Evolutionary conservation across 2,888 invertebrate genomes (phyloP).

Genomic region (Noctua janthina): DNA sequence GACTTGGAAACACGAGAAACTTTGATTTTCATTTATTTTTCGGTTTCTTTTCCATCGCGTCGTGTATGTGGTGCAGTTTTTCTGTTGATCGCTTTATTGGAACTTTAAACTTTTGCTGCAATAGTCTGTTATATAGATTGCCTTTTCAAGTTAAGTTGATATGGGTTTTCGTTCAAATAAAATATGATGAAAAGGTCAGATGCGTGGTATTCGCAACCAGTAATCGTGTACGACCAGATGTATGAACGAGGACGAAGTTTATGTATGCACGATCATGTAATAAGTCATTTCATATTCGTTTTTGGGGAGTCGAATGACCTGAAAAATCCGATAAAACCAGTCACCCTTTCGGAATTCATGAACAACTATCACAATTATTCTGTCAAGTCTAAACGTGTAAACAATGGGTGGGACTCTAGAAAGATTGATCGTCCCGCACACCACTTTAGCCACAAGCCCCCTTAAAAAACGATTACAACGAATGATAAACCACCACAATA

Average conservation of each 20-base stretch:
- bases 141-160: neutral
- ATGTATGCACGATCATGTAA: neutral
- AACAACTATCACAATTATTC: neutral
- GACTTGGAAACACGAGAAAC: conserved; percentile 38
- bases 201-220: neutral
- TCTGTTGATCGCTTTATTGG: conserved; percentile 9
- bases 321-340: neutral
- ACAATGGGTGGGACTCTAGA: neutral
- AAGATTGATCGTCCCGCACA: conserved; percentile 28
- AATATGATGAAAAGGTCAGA: neutral
- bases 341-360: neutral
- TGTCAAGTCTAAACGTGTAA: neutral
- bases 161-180: neutral
- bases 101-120: neutral
- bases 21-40: conserved; percentile 45
- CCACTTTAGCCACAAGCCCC: neutral
- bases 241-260: neutral
- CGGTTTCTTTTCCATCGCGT: conserved; percentile 17
- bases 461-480: conserved; percentile 31
- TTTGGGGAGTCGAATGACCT: neutral
- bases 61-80: neutral
- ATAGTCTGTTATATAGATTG: neutral
- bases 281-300: neutral
- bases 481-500: conserved; percentile 32
- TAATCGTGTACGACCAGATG: neutral